Percentiles rank a stretch among this genome's conserved stretches.
These are phyloP conservation scores for Corythoichthys intestinalis DNA, from an alignment of 2,113 vertebrate species.

Conservation along the genomic window DNA sequence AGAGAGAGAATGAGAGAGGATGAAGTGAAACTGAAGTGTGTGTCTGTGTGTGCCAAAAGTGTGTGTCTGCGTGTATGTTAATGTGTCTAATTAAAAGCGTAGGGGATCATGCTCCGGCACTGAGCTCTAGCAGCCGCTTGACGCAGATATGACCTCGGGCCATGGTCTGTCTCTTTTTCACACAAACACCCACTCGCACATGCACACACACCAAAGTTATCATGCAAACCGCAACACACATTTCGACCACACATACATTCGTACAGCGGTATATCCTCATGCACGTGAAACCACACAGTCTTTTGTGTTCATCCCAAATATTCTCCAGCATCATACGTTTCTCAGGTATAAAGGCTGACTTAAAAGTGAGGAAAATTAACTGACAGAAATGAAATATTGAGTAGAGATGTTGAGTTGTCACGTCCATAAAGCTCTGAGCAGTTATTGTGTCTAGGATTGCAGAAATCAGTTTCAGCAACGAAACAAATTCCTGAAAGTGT, in stretches of 20 bases:
- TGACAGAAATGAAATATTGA: slow-evolving; percentile 45
- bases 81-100: slow-evolving; percentile 71
- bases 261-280: background rate
- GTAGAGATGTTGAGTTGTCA: slow-evolving; percentile 32
- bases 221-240: slow-evolving; percentile 7
- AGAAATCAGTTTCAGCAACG: background rate
- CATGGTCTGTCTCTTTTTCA: slow-evolving; percentile 53
- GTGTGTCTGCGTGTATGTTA: slow-evolving; percentile 60
- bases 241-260: slow-evolving; percentile 13
- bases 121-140: slow-evolving; percentile 66
- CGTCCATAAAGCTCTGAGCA: slow-evolving; percentile 21
- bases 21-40: slow-evolving; percentile 30
- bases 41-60: slow-evolving; percentile 29
- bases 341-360: slow-evolving; percentile 37
- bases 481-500: background rate
- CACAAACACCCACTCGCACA: slow-evolving; percentile 23
- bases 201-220: slow-evolving; percentile 7
- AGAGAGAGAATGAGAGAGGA: slow-evolving; percentile 27
- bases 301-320: slow-evolving; percentile 30
- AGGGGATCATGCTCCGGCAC: slow-evolving; percentile 66
- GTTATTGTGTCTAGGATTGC: slow-evolving; percentile 12
- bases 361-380: slow-evolving; percentile 38
- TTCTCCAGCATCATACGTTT: slow-evolving; percentile 25
- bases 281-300: background rate
- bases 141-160: slow-evolving; percentile 68